These are phyloP conservation scores for Mystacornis crossleyi DNA, from an alignment of 2,113 vertebrate genomes.

Conservation along the genomic window DNA sequence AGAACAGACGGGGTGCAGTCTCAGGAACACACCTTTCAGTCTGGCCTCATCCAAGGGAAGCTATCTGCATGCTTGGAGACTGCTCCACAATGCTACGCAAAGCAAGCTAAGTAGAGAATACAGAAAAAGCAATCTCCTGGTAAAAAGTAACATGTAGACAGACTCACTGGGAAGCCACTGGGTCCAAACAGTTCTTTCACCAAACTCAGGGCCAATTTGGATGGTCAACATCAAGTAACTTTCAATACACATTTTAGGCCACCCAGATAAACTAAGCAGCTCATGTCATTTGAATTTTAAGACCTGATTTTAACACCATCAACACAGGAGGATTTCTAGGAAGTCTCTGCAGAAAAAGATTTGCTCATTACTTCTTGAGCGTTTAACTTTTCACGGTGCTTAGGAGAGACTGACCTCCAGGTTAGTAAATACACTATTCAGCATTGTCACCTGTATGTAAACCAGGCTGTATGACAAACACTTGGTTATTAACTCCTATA, in stretches of 20 bases:
- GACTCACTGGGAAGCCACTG: not conserved
- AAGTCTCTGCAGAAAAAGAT: not conserved
- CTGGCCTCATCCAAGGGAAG: not conserved
- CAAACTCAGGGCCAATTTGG: not conserved
- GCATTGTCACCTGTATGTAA: not conserved
- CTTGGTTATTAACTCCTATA: not conserved
- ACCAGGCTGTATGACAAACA: not conserved
- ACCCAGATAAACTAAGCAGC: not conserved
- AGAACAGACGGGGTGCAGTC: fast-evolving
- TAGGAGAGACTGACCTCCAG: not conserved
- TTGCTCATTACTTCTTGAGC: not conserved
- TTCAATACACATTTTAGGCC: not conserved
- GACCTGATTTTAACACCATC: not conserved
- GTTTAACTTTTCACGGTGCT: not conserved
- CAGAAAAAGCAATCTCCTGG: not conserved
- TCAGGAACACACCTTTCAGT: not conserved
- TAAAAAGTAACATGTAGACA: not conserved
- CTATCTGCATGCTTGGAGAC: not conserved
- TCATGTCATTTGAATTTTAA: not conserved
- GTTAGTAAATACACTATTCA: not conserved
- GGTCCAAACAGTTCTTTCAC: not conserved
- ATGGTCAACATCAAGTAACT: not conserved
- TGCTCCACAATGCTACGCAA: not conserved
- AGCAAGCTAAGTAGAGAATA: not conserved
- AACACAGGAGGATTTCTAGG: not conserved